Base-by-base conservation (phyloP, 2,888 invertebrate species). In the Nebria brevicollis region DNA sequence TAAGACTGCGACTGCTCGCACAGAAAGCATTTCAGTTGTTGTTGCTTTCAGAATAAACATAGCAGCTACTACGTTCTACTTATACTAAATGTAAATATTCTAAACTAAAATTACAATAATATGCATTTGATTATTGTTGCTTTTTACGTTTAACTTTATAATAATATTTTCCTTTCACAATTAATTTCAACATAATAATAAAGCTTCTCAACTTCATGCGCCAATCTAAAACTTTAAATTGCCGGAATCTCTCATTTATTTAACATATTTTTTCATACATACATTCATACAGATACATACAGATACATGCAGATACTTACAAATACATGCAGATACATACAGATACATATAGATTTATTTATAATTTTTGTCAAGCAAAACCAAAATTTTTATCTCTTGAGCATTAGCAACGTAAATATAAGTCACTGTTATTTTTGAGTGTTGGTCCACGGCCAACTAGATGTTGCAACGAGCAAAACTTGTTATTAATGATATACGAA, bases 31-130 rank as follows among this genome's bases (percentile, higher is more conserved):
- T 54, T 54, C 70, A 70, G 70, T 11, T 70, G 70, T 70, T 54
- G 77, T 34, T 79, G 79, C 74, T 79, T 79, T 79, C 79, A 66
- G 42, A 74, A 74, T 78, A 78, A 78, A 78, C 78, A 78, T 65
- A 34, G 34, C 34, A 34, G 34, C 34, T 34, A 72, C 73, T 8
- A 72, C 72, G 70, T 15, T 73, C 64, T 34, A 66, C n/a, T 42
- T 54, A 72, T 65, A 65, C 77, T 20, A 41, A 72, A 73, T 73
- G 78, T 65, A 77, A 72, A 77, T 77, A 77, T 72, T 70, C 72
- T 72, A 77, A 77, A 66, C 66, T 70, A 70, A 70, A 70, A 54
- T 54, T 11, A 54, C 54, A 54, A 54, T 54, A 13, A 54, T 54
- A 54, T 54, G 0, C 54, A 54, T 54, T 54, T 54, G 13, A 54